Conservation (phyloP, 2,797 vertebrate species). For the Ctenopoma multispine region DNA sequence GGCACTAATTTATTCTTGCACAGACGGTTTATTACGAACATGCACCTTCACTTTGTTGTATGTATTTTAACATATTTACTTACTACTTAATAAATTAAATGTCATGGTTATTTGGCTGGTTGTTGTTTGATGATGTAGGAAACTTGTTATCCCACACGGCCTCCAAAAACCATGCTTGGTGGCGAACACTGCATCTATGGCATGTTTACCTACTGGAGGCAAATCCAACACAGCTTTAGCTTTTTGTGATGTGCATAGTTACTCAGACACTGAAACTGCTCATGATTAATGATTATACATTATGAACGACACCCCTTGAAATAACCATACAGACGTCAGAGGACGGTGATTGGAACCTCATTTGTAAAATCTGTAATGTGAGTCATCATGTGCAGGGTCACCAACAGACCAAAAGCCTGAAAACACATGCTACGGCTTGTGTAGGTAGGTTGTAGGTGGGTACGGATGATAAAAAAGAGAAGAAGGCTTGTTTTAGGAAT, state of each 20-base stretch:
- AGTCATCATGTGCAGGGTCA: slow-evolving; percentile 8
- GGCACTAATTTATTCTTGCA: not conserved
- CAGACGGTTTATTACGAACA: not conserved
- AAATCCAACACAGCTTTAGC: not conserved
- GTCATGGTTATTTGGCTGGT: not conserved
- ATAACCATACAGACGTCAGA: slow-evolving; percentile 16
- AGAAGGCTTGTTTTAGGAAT: not conserved
- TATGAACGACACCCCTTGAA: slow-evolving; percentile 7
- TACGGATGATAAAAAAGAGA: not conserved
- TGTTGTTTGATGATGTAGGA: not conserved
- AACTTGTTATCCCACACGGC: no score
- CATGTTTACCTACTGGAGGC: slow-evolving; percentile 1
- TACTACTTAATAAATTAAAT: not conserved
- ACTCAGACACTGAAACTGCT: not conserved
- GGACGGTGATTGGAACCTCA: slow-evolving; percentile 21
- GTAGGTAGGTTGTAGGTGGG: not conserved
- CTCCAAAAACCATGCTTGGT: no score
- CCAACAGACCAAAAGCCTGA: not conserved
- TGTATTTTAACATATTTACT: not conserved
- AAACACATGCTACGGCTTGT: not conserved
- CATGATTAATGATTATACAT: slow-evolving; percentile 7
- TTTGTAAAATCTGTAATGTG: slow-evolving; percentile 24
- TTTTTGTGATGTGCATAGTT: not conserved
- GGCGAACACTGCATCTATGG: not conserved
- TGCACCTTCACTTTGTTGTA: not conserved